Percentiles rank a stretch among this genome's conserved stretches.
Evolutionary conservation across 1,140 invertebrate species (phyloP).

Genomic region (Agrypnia vestita): DNA sequence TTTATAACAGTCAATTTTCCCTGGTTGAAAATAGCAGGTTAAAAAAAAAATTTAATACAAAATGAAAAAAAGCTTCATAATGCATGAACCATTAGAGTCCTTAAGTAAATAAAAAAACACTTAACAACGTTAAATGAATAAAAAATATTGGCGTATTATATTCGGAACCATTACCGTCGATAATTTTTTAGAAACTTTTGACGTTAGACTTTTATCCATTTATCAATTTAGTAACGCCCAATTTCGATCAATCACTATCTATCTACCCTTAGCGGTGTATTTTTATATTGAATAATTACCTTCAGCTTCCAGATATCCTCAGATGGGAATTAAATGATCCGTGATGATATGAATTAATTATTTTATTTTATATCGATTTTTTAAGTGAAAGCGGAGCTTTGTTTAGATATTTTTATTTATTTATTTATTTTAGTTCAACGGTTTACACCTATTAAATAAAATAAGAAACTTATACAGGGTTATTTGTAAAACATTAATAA

Average conservation of each 20-base stretch:
- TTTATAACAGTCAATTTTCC: too few species aligned
- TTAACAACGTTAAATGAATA: slow-evolving; percentile 17
- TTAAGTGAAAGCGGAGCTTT: too few species aligned
- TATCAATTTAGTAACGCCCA: slow-evolving; percentile 51
- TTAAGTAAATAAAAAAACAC: background rate
- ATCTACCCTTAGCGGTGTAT: slow-evolving; percentile 39
- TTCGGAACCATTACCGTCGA: background rate
- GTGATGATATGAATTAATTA: background rate
- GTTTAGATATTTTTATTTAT: too few species aligned
- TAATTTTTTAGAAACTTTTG: slow-evolving; percentile 50
- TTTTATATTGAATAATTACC: slow-evolving; percentile 50
- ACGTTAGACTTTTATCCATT: slow-evolving; percentile 50
- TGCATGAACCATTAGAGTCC: slow-evolving; percentile 22
- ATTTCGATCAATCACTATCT: slow-evolving; percentile 50
- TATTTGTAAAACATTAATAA: too few species aligned
- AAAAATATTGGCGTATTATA: slow-evolving; percentile 5
- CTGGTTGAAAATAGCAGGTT: too few species aligned
- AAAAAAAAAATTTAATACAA: slow-evolving; percentile 5
- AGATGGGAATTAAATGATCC: slow-evolving; percentile 39
- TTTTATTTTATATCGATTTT: background rate
- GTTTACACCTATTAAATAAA: too few species aligned
- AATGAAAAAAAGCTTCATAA: slow-evolving; percentile 10
- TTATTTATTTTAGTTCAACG: too few species aligned
- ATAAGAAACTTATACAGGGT: too few species aligned
- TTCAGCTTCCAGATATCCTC: slow-evolving; percentile 15